phyloP scores from a whole-genome alignment of 2,888 invertebrate species.

The Amblyteles armatorius region DNA sequence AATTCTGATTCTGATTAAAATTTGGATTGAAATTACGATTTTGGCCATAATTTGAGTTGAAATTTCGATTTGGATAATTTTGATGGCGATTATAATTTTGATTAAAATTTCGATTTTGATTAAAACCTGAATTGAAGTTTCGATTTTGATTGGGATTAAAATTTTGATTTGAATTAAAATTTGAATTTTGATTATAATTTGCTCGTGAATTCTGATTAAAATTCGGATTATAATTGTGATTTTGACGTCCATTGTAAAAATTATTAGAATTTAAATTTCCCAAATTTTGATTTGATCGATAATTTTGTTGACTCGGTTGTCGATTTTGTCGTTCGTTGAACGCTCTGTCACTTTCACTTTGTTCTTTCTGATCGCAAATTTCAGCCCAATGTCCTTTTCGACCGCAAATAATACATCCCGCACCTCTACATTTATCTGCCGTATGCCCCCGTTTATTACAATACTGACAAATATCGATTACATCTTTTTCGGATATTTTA shows the following conservation, averaged over 20 bases:
- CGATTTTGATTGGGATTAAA: not conserved
- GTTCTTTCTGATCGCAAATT: not conserved
- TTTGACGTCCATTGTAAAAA: not conserved
- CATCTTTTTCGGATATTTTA: not conserved
- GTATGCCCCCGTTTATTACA: too few species aligned
- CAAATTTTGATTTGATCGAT: not conserved
- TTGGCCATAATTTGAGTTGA: not conserved
- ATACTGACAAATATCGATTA: too few species aligned
- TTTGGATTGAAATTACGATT: not conserved
- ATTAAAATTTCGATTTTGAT: not conserved
- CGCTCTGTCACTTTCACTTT: not conserved
- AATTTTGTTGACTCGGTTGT: not conserved
- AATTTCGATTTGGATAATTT: not conserved
- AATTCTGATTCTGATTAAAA: not conserved
- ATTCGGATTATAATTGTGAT: not conserved
- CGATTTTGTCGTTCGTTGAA: not conserved
- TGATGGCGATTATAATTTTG: not conserved
- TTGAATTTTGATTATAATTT: not conserved
- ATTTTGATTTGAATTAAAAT: not conserved
- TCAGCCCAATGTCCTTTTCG: not conserved
- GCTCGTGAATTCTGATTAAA: not conserved
- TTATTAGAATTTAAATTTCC: too few species aligned
- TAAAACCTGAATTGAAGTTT: too few species aligned
- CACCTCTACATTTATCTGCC: too few species aligned
- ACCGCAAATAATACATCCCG: too few species aligned